phyloP scores from a whole-genome alignment of 2,797 vertebrate species.

The Silurus aristotelis region DNA sequence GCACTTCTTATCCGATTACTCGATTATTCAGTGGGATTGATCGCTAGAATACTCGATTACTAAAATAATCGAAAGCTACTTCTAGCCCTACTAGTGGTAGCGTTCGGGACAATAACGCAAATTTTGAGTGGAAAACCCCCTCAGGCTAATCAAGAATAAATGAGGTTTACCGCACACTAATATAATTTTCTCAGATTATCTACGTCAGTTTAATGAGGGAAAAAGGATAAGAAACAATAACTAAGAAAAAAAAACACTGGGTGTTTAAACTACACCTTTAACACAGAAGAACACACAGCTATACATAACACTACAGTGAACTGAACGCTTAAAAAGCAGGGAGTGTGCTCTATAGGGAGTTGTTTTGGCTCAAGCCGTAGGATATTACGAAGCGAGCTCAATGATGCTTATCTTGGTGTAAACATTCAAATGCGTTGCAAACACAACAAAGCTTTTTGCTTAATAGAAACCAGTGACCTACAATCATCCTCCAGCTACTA shows the following conservation, averaged over 20 bases:
- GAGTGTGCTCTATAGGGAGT: not conserved
- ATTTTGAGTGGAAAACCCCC: not conserved
- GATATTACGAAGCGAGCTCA: constrained; percentile 1
- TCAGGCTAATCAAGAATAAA: no score
- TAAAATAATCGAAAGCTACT: no score
- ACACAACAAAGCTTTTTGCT: not conserved
- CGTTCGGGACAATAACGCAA: constrained; percentile 14
- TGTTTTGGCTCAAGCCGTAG: not conserved
- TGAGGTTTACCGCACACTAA: no score
- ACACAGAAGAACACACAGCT: not conserved
- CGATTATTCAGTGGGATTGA: no score
- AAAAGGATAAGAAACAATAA: not conserved
- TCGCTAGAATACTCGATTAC: no score
- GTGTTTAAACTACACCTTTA: not conserved
- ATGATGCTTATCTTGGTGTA: constrained; percentile 14
- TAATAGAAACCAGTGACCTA: constrained; percentile 12
- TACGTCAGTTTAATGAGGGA: not conserved
- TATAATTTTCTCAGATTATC: no score
- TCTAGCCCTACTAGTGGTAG: not conserved
- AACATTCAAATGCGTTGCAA: not conserved
- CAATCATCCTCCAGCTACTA: not conserved
- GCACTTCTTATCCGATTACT: no score
- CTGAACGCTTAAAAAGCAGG: not conserved
- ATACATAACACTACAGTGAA: not conserved
- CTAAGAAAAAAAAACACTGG: not conserved